These are phyloP conservation scores for Platalea minor DNA, from an alignment of 2,797 vertebrate genomes.

Conservation along the genomic window DNA sequence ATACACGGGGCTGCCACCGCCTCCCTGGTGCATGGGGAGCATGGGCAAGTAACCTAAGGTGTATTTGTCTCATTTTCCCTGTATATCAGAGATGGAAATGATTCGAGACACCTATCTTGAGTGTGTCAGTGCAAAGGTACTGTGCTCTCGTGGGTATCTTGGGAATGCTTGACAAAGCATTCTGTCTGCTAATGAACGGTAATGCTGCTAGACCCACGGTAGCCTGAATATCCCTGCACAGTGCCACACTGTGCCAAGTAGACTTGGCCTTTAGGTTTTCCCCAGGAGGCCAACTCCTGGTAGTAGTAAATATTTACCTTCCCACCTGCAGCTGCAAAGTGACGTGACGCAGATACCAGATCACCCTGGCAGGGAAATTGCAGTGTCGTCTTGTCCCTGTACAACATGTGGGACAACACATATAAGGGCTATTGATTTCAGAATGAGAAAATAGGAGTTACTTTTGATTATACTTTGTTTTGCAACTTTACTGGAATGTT, in stretches of 20 bases:
- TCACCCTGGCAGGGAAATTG: background rate
- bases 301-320: background rate
- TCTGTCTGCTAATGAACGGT: background rate
- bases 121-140: background rate
- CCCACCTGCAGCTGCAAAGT: background rate
- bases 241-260: background rate
- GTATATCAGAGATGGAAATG: background rate
- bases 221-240: background rate
- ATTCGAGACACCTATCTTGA: background rate
- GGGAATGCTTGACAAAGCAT: background rate
- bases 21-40: background rate
- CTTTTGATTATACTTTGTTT: background rate
- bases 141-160: background rate
- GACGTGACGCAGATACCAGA: rapidly evolving
- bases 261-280: background rate
- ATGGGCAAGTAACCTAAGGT: background rate
- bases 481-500: background rate
- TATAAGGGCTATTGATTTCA: background rate
- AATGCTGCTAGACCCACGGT: background rate
- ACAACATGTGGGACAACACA: rapidly evolving
- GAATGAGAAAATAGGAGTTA: background rate
- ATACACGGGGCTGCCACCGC: background rate
- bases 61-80: background rate
- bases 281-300: background rate
- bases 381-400: background rate